phyloP scores from a whole-genome alignment of 2,113 vertebrate species.

The Gasterosteus aculeatus region DNA sequence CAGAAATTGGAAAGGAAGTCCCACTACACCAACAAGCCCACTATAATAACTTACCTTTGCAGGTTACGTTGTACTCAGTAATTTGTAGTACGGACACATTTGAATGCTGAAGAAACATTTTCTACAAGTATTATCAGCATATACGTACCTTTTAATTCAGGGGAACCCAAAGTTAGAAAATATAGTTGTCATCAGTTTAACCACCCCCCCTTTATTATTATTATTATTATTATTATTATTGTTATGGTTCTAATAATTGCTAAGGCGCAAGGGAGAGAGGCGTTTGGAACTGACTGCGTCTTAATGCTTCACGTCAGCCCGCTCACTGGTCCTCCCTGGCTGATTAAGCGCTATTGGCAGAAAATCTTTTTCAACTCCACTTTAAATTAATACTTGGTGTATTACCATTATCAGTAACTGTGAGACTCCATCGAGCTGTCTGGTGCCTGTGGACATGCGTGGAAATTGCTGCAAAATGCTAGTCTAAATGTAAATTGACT shows the following conservation, averaged over 20 bases:
- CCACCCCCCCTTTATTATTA: neutral
- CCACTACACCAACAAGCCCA: neutral
- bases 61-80: neutral
- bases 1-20: neutral
- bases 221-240: neutral
- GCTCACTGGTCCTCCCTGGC: slow-evolving; percentile 48
- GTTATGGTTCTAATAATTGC: neutral
- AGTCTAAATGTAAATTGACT: slow-evolving; percentile 85
- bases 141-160: neutral
- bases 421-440: slow-evolving; percentile 69
- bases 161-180: neutral
- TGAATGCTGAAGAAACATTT: fast-evolving
- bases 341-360: slow-evolving; percentile 71
- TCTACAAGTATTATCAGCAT: neutral
- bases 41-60: neutral
- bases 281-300: slow-evolving; percentile 21
- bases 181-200: neutral
- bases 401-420: slow-evolving; percentile 74
- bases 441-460: slow-evolving; percentile 74
- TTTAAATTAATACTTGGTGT: slow-evolving; percentile 67
- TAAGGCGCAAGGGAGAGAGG: slow-evolving; percentile 14
- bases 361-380: slow-evolving; percentile 67
- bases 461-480: slow-evolving; percentile 76
- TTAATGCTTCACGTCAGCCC: slow-evolving; percentile 41
- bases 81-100: neutral